Evolutionary conservation across 1,140 invertebrate species (phyloP), one percentile per base, ranked within the genome.

Genomic region (Onthophagus taurus): DNA sequence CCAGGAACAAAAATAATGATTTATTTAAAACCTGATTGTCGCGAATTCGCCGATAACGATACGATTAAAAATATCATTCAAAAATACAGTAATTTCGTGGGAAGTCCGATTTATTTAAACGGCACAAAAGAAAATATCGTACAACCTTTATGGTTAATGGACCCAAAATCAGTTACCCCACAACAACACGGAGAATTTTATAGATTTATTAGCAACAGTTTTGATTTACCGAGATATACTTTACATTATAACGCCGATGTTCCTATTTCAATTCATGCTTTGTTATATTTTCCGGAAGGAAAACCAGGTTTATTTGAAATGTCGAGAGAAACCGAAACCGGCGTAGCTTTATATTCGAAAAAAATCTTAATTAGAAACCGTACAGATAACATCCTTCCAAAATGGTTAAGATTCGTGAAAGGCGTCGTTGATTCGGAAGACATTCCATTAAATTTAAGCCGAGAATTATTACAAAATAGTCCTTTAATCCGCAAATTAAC

Each of bases 351-450:
- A 1, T 98, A 98, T 58, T 90, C 84, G 19, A 72, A 88, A 31
- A 93, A 93, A 66, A 72, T 85, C 20, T 70, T 97, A 37, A 96
- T 97, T 21, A 90, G 94, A 66, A 86, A 78, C 49, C 88, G 85
- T 60, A 83, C 89, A 1, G 90, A 92, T 46, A 84, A 90, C 59
- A 78, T 97, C 48, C 66, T 97, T 47, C 93, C 93, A 1, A 91
- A 92, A 61, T 97, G 91, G 90, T 68, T 97, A 33, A 68, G 92
- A 55, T 97, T 97, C 67, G 68, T 96, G 1, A 95, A 89, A 83
- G 88, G 94, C 62, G 92, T 97, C 17, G 89, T 97, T 6, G 94
- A 97, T 70, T 95, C 89, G 4, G 94, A 97, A 73, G 94, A 98
- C 61, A 97, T 98, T 72, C 95, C 94, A 7, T 71, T 98, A 13